Evolutionary conservation across 1,140 invertebrate species (phyloP), one percentile per base, ranked within the genome.

Genomic region (Drosophila kanapiae): DNA sequence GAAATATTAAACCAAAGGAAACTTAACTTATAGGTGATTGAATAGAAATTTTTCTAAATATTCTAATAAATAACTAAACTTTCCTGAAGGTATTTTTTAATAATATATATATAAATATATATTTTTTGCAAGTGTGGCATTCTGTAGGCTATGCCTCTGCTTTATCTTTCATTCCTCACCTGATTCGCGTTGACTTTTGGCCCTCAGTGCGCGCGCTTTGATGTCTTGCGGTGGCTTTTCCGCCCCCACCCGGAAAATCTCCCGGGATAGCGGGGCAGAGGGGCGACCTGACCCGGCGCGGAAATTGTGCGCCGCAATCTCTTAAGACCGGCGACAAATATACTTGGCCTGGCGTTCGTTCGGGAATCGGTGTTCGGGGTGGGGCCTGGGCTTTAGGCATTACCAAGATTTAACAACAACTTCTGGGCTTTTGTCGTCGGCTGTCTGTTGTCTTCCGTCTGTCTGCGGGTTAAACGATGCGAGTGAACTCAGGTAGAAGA

Each of bases 291-390:
- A 68, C 62, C 51, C 33, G 51, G 37, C 69, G 78, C 74, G 80
- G 84, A 90, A 90, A 88, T 88, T 90, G 74, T 85, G 68, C 67
- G 78, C 82, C 85, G 78, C 85, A 90, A 90, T 90, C 85, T 90
- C 85, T 90, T 90, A 90, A 90, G 85, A 85, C 85, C 85, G 71
- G 86, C 85, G 85, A 90, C 85, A 90, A 90, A 90, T 90, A 90
- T 82, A 91, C 85, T 85, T 90, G 78, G 80, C 16, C 58, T 23
- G 68, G 27, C 60, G 70, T 61, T 29, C 37, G 61, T 42, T 45
- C 31, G 9, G 31, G 59, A 18, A 38, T 68, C 51, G 10, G 23
- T 11, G 18, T 29, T 8, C 10, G 23, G 31, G n/a, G 47, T 62
- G n/a, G 61, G 29, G 10, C 13, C 23, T 27, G 70, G 65, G 78